These are phyloP conservation scores for Agonopterix arenella DNA, from an alignment of 2,888 invertebrate species.

Conservation along the genomic window DNA sequence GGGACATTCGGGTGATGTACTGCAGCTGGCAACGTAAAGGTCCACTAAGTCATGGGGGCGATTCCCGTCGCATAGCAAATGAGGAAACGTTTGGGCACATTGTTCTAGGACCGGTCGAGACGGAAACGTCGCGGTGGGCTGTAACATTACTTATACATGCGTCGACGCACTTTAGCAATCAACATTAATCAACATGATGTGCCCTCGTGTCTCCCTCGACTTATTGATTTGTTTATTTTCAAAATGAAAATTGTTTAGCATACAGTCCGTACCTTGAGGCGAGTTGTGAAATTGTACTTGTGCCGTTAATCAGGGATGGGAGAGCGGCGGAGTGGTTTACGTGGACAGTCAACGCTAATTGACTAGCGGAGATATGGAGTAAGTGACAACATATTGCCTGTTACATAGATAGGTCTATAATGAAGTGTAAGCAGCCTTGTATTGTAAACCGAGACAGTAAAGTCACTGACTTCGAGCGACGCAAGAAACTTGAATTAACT, in stretches of 20 bases:
- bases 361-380: slow-evolving; percentile 20
- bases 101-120: slow-evolving; percentile 69
- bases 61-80: slow-evolving; percentile 48
- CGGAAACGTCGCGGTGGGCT: slow-evolving; percentile 66
- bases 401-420: not conserved
- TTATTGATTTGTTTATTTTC: slow-evolving; percentile 66
- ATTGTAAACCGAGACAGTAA: not conserved
- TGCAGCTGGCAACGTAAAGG: slow-evolving; percentile 17
- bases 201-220: slow-evolving; percentile 53
- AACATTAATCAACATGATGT: slow-evolving; percentile 72
- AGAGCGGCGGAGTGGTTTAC: slow-evolving; percentile 40
- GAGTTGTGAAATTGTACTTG: slow-evolving; percentile 27
- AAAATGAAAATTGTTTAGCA: slow-evolving; percentile 49
- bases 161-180: slow-evolving; percentile 72
- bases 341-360: slow-evolving; percentile 31
- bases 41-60: slow-evolving; percentile 37
- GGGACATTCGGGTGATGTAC: slow-evolving; percentile 16
- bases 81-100: slow-evolving; percentile 65
- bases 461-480: not conserved
- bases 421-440: not conserved
- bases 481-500: not conserved
- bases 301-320: slow-evolving; percentile 39
- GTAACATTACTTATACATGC: slow-evolving; percentile 72
- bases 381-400: slow-evolving; percentile 1
- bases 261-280: slow-evolving; percentile 28